Evolutionary conservation across 2,797 vertebrate species (phyloP).

Genomic region (Neopelma chrysocephalum): DNA sequence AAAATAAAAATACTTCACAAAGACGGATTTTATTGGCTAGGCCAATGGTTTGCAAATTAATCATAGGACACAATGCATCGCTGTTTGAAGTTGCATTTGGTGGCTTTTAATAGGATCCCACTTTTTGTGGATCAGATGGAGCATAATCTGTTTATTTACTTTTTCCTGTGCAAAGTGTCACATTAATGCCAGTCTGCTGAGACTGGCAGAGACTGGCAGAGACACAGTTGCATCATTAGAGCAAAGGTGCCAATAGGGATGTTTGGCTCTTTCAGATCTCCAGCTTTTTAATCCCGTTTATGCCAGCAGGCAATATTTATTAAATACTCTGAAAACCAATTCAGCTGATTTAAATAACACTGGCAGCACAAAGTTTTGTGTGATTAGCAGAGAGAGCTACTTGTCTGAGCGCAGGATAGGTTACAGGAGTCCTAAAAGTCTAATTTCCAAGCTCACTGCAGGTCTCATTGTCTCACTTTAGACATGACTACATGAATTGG

Average conservation of each 20-base stretch:
- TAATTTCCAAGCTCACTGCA: not conserved
- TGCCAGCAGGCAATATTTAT: constrained; percentile 57
- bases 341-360: constrained; percentile 9
- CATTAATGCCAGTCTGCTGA: constrained; percentile 28
- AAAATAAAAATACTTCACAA: constrained; percentile 24
- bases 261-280: constrained; percentile 44
- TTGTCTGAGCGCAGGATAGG: not conserved
- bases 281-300: not conserved
- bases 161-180: not conserved
- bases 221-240: constrained; percentile 56
- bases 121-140: constrained; percentile 40
- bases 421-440: not conserved
- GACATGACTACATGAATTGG: not conserved
- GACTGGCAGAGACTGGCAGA: constrained; percentile 37
- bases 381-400: not conserved
- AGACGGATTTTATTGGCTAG: not conserved
- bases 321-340: constrained; percentile 36
- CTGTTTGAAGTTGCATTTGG: constrained; percentile 11
- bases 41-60: not conserved
- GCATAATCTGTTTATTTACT: constrained; percentile 55
- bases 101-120: constrained; percentile 16
- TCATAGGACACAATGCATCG: not conserved
- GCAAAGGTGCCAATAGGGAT: constrained; percentile 46
- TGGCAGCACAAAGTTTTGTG: not conserved
- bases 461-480: not conserved